phyloP scores from a whole-genome alignment of 2,797 vertebrate genomes.

The Urocyon cinereoargenteus region DNA sequence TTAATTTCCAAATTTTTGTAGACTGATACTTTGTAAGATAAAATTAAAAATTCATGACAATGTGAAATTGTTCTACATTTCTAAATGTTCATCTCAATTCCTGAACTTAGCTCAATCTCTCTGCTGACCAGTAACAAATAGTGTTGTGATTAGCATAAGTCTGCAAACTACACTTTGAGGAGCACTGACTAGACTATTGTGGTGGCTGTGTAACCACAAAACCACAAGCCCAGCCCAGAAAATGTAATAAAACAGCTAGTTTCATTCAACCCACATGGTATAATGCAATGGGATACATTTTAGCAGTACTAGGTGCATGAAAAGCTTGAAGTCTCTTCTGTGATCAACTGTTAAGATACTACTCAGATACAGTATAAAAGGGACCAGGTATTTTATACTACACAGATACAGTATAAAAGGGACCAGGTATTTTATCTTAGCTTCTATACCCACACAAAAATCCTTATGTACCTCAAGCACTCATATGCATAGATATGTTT shows the following conservation, averaged over 20 bases:
- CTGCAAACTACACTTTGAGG: conserved; percentile 19
- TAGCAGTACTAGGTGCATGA: neutral
- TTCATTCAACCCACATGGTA: neutral
- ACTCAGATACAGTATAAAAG: neutral
- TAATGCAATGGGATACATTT: neutral
- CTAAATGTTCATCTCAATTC: neutral
- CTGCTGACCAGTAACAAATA: conserved; percentile 1
- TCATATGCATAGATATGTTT: conserved; percentile 3
- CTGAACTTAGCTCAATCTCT: neutral
- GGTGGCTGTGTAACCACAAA: neutral
- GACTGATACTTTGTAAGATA: neutral
- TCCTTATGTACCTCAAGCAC: neutral
- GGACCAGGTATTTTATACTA: neutral
- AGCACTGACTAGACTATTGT: neutral
- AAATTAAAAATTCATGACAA: conserved; percentile 19
- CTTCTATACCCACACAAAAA: neutral
- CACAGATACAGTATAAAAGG: neutral
- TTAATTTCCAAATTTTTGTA: neutral
- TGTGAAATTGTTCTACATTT: neutral
- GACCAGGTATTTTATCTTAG: neutral
- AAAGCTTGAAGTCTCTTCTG: neutral
- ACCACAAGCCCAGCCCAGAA: neutral
- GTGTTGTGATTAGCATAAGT: neutral
- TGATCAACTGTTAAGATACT: neutral
- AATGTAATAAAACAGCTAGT: neutral